Conservation (phyloP, 2,888 invertebrate genomes). For the Caenorhabditis sinica region DNA sequence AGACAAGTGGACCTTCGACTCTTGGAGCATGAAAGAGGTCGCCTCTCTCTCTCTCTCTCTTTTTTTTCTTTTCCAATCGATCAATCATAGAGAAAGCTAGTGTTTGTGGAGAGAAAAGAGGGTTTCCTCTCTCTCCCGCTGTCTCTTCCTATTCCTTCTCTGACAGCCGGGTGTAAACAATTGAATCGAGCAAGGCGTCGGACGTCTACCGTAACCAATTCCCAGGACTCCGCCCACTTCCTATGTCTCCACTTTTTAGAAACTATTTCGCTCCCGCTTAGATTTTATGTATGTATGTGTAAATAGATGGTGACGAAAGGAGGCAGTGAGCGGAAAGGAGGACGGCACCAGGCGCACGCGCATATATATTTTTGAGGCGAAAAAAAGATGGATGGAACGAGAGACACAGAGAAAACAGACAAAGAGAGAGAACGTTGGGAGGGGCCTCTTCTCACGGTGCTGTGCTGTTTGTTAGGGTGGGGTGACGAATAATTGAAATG, state of each 20-base stretch:
- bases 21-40: neutral
- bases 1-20: conserved; percentile 37
- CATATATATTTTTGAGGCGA: conserved; percentile 29
- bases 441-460: neutral
- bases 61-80: conserved; percentile 11
- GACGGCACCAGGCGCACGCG: conserved; percentile 37
- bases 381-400: conserved; percentile 32
- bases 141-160: conserved; percentile 3
- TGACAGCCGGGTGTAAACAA: conserved; percentile 17
- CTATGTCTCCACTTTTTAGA: neutral
- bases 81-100: conserved; percentile 43
- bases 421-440: conserved; percentile 16
- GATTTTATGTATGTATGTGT: conserved; percentile 39
- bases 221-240: conserved; percentile 10
- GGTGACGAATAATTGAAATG: conserved; percentile 31
- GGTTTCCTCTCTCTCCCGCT: no score
- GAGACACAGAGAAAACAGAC: conserved; percentile 7
- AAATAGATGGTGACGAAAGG: conserved; percentile 30
- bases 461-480: neutral
- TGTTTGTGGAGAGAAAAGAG: neutral
- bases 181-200: neutral
- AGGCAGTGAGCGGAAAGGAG: conserved; percentile 41
- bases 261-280: conserved; percentile 20
- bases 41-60: neutral
- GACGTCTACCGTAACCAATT: conserved; percentile 28